These are phyloP conservation scores for Lasioglossum lativentre DNA, from an alignment of 2,888 invertebrate species.

Conservation along the genomic window DNA sequence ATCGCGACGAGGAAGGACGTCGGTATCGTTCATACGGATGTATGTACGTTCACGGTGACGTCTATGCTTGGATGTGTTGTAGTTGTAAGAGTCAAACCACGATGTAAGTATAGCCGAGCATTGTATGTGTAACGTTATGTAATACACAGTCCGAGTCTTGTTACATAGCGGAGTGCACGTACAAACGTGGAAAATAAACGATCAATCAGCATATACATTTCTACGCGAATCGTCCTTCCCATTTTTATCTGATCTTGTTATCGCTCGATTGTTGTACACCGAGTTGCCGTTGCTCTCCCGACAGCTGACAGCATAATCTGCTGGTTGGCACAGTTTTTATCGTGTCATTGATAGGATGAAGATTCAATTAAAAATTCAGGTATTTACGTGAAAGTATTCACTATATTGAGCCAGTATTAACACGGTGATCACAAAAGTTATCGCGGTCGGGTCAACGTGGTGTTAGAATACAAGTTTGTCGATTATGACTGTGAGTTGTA, in stretches of 20 bases:
- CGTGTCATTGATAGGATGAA: neutral
- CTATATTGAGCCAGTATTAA: neutral
- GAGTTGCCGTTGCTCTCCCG: neutral
- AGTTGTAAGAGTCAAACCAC: neutral
- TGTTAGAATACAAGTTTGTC: neutral
- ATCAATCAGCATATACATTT: neutral
- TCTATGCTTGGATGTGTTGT: constrained; percentile 10
- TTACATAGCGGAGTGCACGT: neutral
- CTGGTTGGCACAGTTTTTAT: neutral
- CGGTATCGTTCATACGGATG: constrained; percentile 36
- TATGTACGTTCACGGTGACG: constrained; percentile 25
- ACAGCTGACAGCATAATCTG: neutral
- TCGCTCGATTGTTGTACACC: neutral
- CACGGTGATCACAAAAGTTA: neutral
- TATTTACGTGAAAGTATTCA: neutral
- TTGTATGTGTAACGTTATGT: constrained; percentile 21
- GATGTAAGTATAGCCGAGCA: neutral
- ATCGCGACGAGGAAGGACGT: constrained; percentile 29
- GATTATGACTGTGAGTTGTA: neutral
- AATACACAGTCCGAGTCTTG: constrained; percentile 10
- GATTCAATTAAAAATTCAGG: neutral
- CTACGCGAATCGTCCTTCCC: neutral
- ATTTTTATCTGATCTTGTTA: neutral
- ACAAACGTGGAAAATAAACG: neutral
- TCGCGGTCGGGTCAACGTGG: neutral